Conservation (phyloP, 1,140 invertebrate genomes). For the Hydropsyche tenuis region DNA sequence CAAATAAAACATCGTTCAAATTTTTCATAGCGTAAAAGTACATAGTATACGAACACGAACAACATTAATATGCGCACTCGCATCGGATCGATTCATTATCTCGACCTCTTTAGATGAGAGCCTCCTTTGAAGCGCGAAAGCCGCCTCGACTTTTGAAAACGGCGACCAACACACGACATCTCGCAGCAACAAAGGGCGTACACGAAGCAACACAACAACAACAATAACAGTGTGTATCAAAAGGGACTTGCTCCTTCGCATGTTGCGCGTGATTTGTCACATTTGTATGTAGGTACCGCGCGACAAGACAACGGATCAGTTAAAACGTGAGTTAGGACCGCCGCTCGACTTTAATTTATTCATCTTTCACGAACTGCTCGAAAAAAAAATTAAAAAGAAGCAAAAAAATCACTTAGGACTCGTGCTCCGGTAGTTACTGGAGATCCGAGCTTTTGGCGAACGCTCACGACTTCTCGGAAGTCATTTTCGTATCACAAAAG, state of each 20-base stretch:
- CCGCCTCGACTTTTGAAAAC: slow-evolving; percentile 10
- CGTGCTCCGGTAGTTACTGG: background rate
- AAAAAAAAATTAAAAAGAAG: background rate
- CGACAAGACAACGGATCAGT: slow-evolving; percentile 18
- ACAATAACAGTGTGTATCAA: slow-evolving; percentile 16
- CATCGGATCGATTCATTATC: too few species aligned
- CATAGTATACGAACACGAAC: too few species aligned
- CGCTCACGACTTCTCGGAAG: too few species aligned
- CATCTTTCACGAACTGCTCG: background rate
- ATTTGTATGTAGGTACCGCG: background rate
- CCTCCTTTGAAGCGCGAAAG: slow-evolving; percentile 21
- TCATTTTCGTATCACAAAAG: background rate
- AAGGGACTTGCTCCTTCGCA: slow-evolving; percentile 9
- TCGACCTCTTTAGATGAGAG: slow-evolving; percentile 6
- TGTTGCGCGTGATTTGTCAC: slow-evolving; percentile 36
- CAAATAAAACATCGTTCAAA: slow-evolving; percentile 50
- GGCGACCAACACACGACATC: too few species aligned
- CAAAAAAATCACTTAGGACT: background rate
- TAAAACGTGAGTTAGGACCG: slow-evolving; percentile 26
- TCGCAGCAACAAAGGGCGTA: too few species aligned
- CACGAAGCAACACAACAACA: slow-evolving; percentile 3
- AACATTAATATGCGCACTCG: too few species aligned
- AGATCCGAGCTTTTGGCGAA: too few species aligned
- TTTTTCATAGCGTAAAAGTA: too few species aligned
- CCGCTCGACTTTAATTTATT: background rate